Percentiles rank a stretch among this genome's conserved stretches.
Conservation (phyloP, 2,113 vertebrate genomes). For the Heterotis niloticus region DNA sequence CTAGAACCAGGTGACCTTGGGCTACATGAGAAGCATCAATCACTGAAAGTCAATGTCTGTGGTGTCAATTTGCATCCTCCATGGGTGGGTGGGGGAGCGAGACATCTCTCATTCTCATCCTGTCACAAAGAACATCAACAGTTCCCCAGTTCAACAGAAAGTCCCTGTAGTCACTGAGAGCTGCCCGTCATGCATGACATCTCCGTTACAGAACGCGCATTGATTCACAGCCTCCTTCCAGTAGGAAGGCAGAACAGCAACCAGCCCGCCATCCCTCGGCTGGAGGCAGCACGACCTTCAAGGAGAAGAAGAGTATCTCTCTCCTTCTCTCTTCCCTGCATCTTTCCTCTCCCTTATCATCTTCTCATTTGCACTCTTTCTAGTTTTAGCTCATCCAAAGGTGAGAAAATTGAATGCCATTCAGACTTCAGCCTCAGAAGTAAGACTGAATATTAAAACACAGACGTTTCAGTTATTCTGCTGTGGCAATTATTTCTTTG, state of each 20-base stretch:
- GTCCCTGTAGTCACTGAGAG: not conserved
- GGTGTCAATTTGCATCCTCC: no score
- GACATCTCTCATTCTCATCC: not conserved
- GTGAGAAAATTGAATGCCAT: no score
- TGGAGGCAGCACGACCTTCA: not conserved
- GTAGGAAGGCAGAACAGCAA: not conserved
- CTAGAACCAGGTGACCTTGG: no score
- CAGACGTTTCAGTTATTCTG: no score
- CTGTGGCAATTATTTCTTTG: no score
- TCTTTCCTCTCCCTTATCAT: not conserved
- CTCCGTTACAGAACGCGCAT: not conserved
- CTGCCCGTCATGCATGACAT: not conserved
- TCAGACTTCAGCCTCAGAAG: no score
- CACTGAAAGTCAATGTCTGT: no score
- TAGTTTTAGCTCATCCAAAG: no score
- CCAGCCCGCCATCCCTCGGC: not conserved
- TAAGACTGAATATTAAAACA: no score
- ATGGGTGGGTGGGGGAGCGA: no score
- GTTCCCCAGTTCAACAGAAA: not conserved
- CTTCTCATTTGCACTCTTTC: no score
- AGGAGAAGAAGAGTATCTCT: not conserved
- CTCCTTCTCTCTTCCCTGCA: not conserved
- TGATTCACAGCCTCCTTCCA: not conserved
- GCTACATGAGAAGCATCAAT: no score
- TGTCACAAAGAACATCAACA: not conserved